Conservation (phyloP, 1,140 invertebrate genomes). For the Trypoxylus dichotomus region DNA sequence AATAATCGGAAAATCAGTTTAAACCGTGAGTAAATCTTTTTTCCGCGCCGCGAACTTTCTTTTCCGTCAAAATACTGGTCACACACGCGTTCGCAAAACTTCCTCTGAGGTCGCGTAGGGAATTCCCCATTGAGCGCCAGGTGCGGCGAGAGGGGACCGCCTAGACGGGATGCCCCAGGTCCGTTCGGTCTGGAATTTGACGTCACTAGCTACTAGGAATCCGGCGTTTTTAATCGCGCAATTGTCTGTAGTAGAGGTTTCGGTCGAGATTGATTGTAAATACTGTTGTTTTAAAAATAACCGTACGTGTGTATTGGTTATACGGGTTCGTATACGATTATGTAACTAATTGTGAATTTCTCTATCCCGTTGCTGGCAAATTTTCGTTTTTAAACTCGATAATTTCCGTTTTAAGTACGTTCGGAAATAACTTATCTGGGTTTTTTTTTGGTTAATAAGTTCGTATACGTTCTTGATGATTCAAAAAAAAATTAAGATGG, state of each 20-base stretch:
- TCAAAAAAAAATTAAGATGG: too few relatives aligned
- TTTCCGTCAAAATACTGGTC: neutral
- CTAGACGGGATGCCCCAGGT: constrained; percentile 21
- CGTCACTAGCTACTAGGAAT: neutral
- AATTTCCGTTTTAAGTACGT: too few relatives aligned
- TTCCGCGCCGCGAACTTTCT: neutral
- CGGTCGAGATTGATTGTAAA: neutral
- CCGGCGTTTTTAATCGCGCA: neutral
- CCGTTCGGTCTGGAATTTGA: neutral
- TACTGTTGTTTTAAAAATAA: neutral
- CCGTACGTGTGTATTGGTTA: neutral
- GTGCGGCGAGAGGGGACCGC: neutral
- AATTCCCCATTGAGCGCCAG: constrained; percentile 10
- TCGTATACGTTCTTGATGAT: too few relatives aligned
- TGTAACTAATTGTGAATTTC: too few relatives aligned
- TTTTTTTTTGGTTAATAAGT: too few relatives aligned
- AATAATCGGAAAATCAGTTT: constrained; percentile 14
- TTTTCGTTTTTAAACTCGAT: too few relatives aligned
- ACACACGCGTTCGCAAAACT: neutral
- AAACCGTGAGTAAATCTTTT: constrained; percentile 10
- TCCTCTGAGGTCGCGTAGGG: constrained; percentile 13
- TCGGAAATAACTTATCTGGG: too few relatives aligned
- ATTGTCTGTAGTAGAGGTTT: neutral
- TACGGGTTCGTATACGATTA: too few relatives aligned
- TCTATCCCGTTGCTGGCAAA: too few relatives aligned